These are phyloP conservation scores for Albula glossodonta DNA, from an alignment of 2,113 vertebrate species.

Conservation along the genomic window DNA sequence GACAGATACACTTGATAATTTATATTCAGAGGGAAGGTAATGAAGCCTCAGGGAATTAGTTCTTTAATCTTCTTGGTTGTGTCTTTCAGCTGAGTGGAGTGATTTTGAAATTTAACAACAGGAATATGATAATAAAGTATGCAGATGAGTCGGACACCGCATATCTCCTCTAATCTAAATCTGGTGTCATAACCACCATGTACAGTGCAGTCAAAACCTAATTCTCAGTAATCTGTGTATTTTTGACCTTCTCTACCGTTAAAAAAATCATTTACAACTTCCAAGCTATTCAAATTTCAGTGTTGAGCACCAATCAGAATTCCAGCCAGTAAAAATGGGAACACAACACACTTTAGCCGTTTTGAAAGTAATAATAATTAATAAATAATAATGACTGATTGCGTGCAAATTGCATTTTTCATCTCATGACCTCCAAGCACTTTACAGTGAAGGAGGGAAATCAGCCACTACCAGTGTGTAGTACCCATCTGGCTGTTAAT, in stretches of 20 bases:
- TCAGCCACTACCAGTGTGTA: too few species aligned
- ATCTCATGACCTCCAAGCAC: too few species aligned
- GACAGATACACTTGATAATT: background rate
- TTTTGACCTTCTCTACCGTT: background rate
- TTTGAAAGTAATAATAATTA: background rate
- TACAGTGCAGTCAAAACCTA: background rate
- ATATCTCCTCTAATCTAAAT: background rate
- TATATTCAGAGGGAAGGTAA: constrained; percentile 1
- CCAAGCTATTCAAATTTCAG: background rate
- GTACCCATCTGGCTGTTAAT: too few species aligned
- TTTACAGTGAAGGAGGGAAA: too few species aligned
- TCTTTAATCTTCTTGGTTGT: background rate
- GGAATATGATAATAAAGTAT: constrained; percentile 2
- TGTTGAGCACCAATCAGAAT: background rate
- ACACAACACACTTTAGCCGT: background rate
- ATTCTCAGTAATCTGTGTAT: background rate
- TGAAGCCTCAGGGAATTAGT: background rate
- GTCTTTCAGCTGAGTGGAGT: background rate
- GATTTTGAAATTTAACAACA: background rate
- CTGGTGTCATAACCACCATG: too few species aligned
- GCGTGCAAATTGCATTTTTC: too few species aligned
- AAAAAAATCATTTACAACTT: background rate
- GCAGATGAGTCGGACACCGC: background rate
- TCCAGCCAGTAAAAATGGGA: background rate
- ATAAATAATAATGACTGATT: too few species aligned